Base-by-base conservation (phyloP, 2,888 invertebrate species). In the Alloplasta piceator region DNA sequence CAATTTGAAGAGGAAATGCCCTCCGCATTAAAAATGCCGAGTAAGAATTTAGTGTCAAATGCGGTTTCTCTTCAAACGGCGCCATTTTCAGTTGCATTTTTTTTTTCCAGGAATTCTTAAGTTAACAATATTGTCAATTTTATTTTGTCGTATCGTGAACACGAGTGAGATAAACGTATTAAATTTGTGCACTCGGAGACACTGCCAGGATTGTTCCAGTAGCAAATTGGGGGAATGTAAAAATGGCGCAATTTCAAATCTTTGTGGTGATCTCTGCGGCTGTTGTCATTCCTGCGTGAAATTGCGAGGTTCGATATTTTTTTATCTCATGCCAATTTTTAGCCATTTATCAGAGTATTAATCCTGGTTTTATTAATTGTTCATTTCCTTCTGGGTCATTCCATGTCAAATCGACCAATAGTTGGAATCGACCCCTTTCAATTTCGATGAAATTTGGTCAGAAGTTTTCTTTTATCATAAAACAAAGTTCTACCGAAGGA, bases 241-340 rank as follows among this genome's bases (percentile, higher is more conserved):
- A 38, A 55, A 71, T 26, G 71, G 55, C 10, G 78, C 82, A 10
- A n/a, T 52, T 6, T 67, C 46, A 14, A 71, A 7, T 61, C 38
- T 14, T 48, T 38, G 16, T 55, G 82, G 82, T 67, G 82, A 82
- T 75, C 63, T 82, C 39, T 82, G 82, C 36, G 71, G 78, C 6
- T 82, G 82, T 75, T 82, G 82, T 67, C 74, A 61, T 9, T 74
- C 82, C 4, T 82, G 82, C 50, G 71, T 82, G 3, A 52, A 55
- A 50, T 55, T 66, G 41, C 74, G 74, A 66, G 82, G 82, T 82
- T 26, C 26, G 61, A 75, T 56, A 10, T 26, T 26, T 26, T 26
- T 26, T 26, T 26, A 26, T 12, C 12, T 6, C 1, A 6, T 4
- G 46, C 9, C 12, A 10, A 9, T 63, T 64, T 50, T 6, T 6